Conservation (phyloP, 2,888 invertebrate genomes). For the Macrosoma leucophasiata region DNA sequence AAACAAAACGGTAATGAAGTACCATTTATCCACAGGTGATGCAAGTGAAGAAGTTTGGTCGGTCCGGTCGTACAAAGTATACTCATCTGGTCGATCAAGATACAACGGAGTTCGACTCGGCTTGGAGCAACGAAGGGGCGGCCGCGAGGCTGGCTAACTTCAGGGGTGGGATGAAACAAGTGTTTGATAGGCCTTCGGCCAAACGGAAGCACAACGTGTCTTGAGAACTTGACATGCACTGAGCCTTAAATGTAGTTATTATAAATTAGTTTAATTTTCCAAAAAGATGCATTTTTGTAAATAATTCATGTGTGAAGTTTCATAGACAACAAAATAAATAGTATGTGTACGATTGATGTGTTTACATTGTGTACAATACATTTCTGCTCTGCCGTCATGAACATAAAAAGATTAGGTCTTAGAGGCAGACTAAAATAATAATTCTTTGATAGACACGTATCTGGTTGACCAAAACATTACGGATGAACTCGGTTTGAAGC, state of each 20-base stretch:
- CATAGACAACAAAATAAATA: too few relatives aligned
- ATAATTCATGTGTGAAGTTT: background rate
- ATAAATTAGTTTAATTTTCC: background rate
- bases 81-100: slow-evolving; percentile 99
- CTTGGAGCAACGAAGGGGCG: slow-evolving; percentile 94
- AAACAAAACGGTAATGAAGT: background rate
- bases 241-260: too few relatives aligned
- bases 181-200: slow-evolving; percentile 90
- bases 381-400: background rate
- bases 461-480: too few relatives aligned
- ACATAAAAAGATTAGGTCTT: background rate
- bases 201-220: slow-evolving; percentile 43
- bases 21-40: slow-evolving; percentile 88
- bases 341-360: too few relatives aligned
- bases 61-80: slow-evolving; percentile 98
- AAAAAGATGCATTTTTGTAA: background rate
- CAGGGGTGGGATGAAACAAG: slow-evolving; percentile 94
- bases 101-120: slow-evolving; percentile 97
- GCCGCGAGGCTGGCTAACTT: slow-evolving; percentile 75
- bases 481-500: too few relatives aligned
- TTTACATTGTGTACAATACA: background rate
- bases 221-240: slow-evolving; percentile 3
- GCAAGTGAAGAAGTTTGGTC: slow-evolving; percentile 99
- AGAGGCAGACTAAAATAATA: background rate
- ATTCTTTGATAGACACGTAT: too few relatives aligned